A percentile compares a stretch with the other conserved stretches of the same genome.
Evolutionary conservation across 2,113 vertebrate genomes (phyloP).

Genomic region (Rousettus leschenaultii): DNA sequence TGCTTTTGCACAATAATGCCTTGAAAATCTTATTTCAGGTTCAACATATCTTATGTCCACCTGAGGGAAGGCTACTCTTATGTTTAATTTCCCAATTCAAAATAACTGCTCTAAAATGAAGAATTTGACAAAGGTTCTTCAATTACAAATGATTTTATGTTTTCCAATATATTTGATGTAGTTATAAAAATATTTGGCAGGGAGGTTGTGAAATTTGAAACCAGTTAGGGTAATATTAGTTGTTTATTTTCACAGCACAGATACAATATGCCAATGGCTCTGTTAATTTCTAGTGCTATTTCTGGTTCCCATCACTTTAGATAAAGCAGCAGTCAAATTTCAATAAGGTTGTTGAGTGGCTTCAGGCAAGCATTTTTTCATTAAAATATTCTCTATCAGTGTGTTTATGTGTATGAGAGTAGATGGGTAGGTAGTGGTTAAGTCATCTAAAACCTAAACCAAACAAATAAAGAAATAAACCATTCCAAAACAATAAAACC

Average conservation of each 20-base stretch:
- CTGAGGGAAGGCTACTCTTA: background rate
- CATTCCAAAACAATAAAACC: background rate
- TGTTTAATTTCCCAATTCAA: background rate
- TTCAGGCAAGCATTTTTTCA: background rate
- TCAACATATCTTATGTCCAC: background rate
- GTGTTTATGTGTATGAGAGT: background rate
- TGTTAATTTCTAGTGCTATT: background rate
- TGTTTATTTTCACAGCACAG: background rate
- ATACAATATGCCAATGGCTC: background rate
- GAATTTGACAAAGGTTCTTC: background rate
- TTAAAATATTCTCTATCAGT: background rate
- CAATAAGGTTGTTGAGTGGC: background rate
- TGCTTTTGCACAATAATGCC: background rate
- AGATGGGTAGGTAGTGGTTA: no score
- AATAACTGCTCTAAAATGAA: background rate
- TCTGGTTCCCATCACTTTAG: background rate
- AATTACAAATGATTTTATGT: background rate
- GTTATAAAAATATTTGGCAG: background rate
- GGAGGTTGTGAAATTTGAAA: background rate
- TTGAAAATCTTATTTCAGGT: background rate
- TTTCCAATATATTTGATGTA: background rate
- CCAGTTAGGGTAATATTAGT: background rate
- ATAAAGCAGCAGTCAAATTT: background rate
- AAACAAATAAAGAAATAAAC: background rate
- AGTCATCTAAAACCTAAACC: background rate